These are phyloP conservation scores for Pristis pectinata DNA, from an alignment of 2,797 vertebrate genomes.

Conservation along the genomic window DNA sequence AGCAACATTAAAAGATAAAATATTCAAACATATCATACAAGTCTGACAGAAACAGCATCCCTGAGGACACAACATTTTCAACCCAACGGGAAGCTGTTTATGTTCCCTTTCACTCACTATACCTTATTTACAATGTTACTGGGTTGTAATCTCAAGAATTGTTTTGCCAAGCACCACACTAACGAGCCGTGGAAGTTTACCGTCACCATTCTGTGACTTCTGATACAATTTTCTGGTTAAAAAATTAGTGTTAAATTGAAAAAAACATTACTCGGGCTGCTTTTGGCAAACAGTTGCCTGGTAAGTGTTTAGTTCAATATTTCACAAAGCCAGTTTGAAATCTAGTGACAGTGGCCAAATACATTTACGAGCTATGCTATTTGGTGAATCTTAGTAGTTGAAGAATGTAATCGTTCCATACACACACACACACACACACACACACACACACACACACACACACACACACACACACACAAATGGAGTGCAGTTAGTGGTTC, in stretches of 20 bases:
- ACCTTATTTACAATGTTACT: conserved; percentile 3
- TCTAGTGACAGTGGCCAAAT: background rate
- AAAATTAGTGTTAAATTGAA: background rate
- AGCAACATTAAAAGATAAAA: conserved; percentile 22
- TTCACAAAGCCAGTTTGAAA: background rate
- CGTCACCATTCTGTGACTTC: background rate
- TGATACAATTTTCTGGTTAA: background rate
- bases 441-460: background rate
- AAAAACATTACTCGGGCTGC: background rate
- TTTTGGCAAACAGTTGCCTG: background rate
- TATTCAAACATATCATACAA: conserved; percentile 37
- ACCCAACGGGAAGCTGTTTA: background rate
- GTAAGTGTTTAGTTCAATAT: background rate
- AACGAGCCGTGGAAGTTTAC: background rate
- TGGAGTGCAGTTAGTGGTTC: background rate
- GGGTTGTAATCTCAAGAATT: background rate
- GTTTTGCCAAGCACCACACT: background rate
- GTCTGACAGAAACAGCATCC: conserved; percentile 28
- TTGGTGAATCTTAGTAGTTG: conserved; percentile 32
- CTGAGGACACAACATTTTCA: background rate
- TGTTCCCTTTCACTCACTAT: background rate
- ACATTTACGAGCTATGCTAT: background rate
- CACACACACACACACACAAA: background rate
- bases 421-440: too few species aligned
- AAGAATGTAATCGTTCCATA: conserved; percentile 29